Percentiles rank a stretch among this genome's conserved stretches.
Conservation (phyloP, 2,113 vertebrate species). For the Amblyornis subalaris region DNA sequence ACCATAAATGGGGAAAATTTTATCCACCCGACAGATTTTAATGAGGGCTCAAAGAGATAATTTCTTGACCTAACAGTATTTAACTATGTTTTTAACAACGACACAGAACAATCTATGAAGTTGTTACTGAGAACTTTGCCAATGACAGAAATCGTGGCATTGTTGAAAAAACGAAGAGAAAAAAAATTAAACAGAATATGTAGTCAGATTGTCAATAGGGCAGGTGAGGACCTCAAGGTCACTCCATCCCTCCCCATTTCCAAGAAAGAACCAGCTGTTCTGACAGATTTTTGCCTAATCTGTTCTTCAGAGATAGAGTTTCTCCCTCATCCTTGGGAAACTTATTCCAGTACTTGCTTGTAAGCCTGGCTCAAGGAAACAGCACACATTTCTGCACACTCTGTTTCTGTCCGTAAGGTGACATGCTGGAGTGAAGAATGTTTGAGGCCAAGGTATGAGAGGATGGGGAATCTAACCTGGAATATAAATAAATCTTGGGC, state of each 20-base stretch:
- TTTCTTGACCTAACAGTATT: background rate
- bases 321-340: background rate
- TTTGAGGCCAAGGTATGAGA: background rate
- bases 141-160: background rate
- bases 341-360: background rate
- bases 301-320: background rate
- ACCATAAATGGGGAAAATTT: constrained; percentile 20
- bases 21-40: constrained; percentile 13
- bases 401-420: background rate
- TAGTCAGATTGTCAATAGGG: background rate
- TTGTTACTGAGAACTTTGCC: background rate
- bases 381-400: background rate
- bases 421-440: background rate
- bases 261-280: background rate
- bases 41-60: background rate
- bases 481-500: background rate
- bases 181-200: background rate
- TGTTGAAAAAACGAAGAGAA: background rate
- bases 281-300: background rate
- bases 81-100: background rate
- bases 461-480: background rate
- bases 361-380: background rate
- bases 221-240: background rate
- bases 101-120: background rate
- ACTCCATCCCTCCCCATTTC: background rate